phyloP scores from a whole-genome alignment of 2,797 vertebrate species.

The Chaetophractus vellerosus region DNA sequence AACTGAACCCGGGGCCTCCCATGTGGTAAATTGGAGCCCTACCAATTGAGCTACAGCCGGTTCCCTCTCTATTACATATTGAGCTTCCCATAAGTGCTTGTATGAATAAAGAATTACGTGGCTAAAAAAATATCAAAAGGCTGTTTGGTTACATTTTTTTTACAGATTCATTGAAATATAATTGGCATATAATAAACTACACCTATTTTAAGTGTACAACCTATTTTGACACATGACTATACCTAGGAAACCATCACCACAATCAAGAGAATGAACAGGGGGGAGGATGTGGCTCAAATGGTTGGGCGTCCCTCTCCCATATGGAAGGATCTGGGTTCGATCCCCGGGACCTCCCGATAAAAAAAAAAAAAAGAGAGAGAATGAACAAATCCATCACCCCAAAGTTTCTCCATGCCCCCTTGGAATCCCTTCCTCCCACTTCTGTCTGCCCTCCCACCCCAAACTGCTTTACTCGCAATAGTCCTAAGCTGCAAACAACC shows the following conservation, averaged over 20 bases:
- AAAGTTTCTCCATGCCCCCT: not conserved
- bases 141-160: not conserved
- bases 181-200: not conserved
- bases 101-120: not conserved
- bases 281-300: too few relatives aligned
- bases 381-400: not conserved
- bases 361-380: too few relatives aligned
- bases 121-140: not conserved
- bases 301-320: too few relatives aligned
- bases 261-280: not conserved
- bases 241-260: slow-evolving; percentile 6
- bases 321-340: too few relatives aligned
- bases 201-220: not conserved
- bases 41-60: too few relatives aligned
- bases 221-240: not conserved
- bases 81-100: not conserved
- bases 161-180: not conserved
- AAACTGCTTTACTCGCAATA: not conserved
- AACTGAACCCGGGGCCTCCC: too few relatives aligned
- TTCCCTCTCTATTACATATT: not conserved
- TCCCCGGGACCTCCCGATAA: too few relatives aligned
- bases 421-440: not conserved
- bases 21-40: too few relatives aligned
- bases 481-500: not conserved
- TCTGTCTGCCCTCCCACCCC: not conserved